Evolutionary conservation across 2,797 vertebrate species (phyloP).

Genomic region (Okamejei kenojei): DNA sequence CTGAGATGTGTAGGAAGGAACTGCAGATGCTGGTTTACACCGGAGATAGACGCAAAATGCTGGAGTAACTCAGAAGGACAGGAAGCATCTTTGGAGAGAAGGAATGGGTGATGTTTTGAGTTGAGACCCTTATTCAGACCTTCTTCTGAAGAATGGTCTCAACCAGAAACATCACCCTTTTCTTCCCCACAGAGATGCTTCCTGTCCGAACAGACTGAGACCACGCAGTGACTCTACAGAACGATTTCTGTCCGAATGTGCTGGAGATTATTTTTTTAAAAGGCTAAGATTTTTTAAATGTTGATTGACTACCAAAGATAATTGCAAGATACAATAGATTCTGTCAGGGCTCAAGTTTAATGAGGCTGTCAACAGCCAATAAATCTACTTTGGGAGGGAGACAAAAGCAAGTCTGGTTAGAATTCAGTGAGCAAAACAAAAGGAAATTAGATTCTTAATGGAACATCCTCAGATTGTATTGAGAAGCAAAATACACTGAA

Average conservation of each 20-base stretch:
- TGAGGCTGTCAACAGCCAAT: constrained; percentile 1
- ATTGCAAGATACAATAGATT: constrained; percentile 19
- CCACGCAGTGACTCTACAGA: neutral
- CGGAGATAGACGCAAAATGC: no score
- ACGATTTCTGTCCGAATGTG: neutral
- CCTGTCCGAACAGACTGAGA: neutral
- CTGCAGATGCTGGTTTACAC: no score
- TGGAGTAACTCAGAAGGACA: no score
- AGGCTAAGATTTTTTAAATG: neutral
- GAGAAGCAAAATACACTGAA: constrained; percentile 53
- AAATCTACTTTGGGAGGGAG: constrained; percentile 31
- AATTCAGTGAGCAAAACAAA: constrained; percentile 49
- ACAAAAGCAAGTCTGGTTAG: constrained; percentile 11
- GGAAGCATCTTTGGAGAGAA: no score
- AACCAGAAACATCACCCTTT: no score
- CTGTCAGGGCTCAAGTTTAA: constrained; percentile 27
- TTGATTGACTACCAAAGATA: constrained; percentile 16
- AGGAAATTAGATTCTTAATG: constrained; percentile 90
- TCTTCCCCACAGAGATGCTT: no score
- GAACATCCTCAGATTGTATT: constrained; percentile 80
- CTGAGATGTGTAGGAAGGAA: no score
- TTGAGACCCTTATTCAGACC: no score
- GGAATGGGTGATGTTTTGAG: no score
- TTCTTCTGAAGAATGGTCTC: no score
- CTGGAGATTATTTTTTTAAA: neutral